A percentile compares a stretch with the other conserved stretches of the same genome.
Evolutionary conservation across 2,797 vertebrate species (phyloP).

Genomic region (Orestias chungarensis): DNA sequence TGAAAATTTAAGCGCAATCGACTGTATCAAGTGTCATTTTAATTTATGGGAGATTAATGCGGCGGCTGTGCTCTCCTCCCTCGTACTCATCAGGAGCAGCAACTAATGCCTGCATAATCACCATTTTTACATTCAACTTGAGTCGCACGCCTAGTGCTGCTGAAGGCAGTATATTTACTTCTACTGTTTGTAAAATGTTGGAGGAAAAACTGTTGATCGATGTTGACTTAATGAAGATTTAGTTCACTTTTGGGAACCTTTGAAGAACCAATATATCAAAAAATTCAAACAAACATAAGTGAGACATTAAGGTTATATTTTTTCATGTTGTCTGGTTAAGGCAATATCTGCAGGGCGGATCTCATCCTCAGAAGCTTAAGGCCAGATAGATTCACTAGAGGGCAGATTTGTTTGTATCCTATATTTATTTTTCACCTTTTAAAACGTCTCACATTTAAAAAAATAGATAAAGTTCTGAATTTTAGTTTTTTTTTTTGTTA

Average conservation of each 20-base stretch:
- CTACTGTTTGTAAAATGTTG: background rate
- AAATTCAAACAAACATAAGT: conserved; percentile 2
- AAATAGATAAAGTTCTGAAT: too few relatives aligned
- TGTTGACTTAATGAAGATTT: background rate
- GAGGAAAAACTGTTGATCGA: background rate
- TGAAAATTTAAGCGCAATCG: conserved; percentile 41
- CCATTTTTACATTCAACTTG: conserved; percentile 18
- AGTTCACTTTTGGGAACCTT: background rate
- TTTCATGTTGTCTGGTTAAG: background rate
- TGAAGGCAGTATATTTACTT: background rate
- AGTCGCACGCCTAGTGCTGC: background rate
- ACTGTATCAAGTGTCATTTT: conserved; percentile 55
- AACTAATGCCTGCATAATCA: conserved; percentile 26
- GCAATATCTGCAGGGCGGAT: background rate
- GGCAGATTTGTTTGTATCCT: background rate
- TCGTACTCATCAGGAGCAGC: conserved; percentile 32
- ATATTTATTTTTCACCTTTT: background rate
- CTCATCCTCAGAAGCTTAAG: conserved; percentile 6
- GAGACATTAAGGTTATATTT: background rate
- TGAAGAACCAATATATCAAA: background rate
- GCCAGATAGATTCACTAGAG: conserved; percentile 6
- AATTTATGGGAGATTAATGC: conserved; percentile 59
- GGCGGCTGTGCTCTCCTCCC: conserved; percentile 18
- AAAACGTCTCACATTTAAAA: background rate
- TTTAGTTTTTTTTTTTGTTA: too few relatives aligned